Evolutionary conservation across 2,888 invertebrate genomes (phyloP).

Genomic region (Rotaria sp.): DNA sequence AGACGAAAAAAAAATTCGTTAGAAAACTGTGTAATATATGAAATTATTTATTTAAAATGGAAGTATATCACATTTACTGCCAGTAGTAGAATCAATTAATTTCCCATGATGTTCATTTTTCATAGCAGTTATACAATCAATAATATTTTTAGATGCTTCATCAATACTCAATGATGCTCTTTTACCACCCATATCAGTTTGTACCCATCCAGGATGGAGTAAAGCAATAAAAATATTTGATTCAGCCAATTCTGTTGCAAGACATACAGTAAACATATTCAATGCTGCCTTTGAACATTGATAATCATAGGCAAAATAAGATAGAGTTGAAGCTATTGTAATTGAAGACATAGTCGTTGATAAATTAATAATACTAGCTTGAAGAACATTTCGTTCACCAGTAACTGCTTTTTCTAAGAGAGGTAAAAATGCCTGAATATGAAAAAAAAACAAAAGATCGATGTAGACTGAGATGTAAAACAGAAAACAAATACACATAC

Average conservation of each 20-base stretch:
- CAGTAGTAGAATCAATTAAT: not conserved
- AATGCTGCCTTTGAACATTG: conserved; percentile 64
- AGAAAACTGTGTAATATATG: too few species aligned
- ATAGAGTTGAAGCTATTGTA: not conserved
- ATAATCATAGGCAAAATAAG: conserved; percentile 53
- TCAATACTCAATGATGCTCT: conserved; percentile 70
- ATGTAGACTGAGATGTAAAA: too few species aligned
- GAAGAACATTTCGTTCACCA: not conserved
- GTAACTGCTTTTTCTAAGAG: not conserved
- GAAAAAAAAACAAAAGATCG: too few species aligned
- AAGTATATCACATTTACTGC: not conserved
- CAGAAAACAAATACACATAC: not conserved
- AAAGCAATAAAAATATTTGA: conserved; percentile 68
- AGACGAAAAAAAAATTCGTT: too few species aligned
- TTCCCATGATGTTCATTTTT: not conserved
- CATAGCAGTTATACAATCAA: not conserved
- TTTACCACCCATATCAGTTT: conserved; percentile 77
- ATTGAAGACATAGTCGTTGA: not conserved
- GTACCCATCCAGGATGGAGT: conserved; percentile 85
- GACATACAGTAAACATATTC: conserved; percentile 76
- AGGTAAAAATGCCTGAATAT: not conserved
- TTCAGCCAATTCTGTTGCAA: conserved; percentile 71
- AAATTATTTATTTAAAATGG: not conserved
- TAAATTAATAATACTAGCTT: not conserved
- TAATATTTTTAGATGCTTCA: conserved; percentile 46